Evolutionary conservation across 2,113 vertebrate genomes (phyloP).

Genomic region (Dolichallabes microphthalmus): DNA sequence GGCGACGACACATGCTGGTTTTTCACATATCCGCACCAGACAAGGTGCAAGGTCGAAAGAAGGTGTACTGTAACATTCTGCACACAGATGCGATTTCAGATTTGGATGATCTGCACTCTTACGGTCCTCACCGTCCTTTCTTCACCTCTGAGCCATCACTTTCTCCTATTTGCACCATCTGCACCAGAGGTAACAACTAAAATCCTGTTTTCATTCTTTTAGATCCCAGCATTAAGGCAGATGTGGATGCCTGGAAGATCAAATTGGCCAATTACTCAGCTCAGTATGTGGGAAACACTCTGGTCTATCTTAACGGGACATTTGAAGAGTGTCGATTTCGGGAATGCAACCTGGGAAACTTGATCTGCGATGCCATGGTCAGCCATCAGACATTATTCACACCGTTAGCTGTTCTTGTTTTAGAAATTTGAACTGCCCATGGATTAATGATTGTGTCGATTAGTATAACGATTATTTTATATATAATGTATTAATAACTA

Average conservation of each 20-base stretch:
- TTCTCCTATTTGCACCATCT: not conserved
- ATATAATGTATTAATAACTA: not conserved
- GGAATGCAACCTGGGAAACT: slow-evolving; percentile 93
- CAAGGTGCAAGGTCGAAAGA: not conserved
- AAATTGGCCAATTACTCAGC: slow-evolving; percentile 77
- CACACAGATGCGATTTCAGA: not conserved
- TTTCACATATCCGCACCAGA: not conserved
- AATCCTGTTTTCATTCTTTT: not conserved
- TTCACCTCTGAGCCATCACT: not conserved
- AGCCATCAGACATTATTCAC: slow-evolving; percentile 45
- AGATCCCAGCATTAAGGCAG: slow-evolving; percentile 78
- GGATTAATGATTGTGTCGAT: not conserved
- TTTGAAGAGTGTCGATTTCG: slow-evolving; percentile 78
- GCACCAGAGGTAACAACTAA: not conserved
- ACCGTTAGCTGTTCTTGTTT: not conserved
- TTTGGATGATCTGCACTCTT: not conserved
- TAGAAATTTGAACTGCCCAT: not conserved
- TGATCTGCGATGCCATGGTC: slow-evolving; percentile 92
- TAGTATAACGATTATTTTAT: not conserved
- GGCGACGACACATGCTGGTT: not conserved
- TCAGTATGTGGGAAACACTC: slow-evolving; percentile 78
- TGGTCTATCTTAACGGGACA: slow-evolving; percentile 86
- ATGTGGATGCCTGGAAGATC: slow-evolving; percentile 79
- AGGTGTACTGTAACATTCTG: not conserved
- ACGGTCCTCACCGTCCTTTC: not conserved